Conservation (phyloP, 2,888 invertebrate species). For the Melanophora roralis region DNA sequence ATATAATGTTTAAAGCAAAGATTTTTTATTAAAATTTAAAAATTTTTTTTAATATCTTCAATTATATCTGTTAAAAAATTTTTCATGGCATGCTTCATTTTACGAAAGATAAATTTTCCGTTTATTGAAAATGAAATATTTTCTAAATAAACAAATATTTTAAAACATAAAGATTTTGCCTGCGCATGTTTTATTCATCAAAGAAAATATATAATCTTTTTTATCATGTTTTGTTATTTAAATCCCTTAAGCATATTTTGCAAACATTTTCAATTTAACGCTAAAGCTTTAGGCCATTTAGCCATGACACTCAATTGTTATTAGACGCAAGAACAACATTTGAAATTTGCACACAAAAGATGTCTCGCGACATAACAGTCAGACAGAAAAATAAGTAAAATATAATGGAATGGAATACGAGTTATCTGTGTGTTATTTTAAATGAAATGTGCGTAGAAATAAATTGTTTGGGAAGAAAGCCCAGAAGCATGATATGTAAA, state of each 20-base stretch:
- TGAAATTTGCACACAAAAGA: not conserved
- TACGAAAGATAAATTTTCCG: too few species aligned
- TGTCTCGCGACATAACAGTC: not conserved
- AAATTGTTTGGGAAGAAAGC: not conserved
- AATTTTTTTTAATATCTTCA: not conserved
- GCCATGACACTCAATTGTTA: slow-evolving; percentile 6
- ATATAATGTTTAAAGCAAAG: not conserved
- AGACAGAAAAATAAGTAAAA: not conserved
- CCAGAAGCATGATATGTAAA: not conserved
- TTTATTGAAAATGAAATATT: too few species aligned
- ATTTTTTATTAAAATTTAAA: not conserved
- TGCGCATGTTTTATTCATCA: not conserved
- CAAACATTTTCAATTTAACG: slow-evolving; percentile 38
- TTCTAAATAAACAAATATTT: not conserved
- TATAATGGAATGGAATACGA: not conserved
- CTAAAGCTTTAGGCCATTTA: slow-evolving; percentile 28
- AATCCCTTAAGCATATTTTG: not conserved
- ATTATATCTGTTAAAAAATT: too few species aligned
- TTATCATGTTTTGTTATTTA: not conserved
- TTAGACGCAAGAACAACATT: not conserved
- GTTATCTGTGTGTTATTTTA: not conserved
- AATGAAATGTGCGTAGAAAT: not conserved
- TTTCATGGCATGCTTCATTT: too few species aligned
- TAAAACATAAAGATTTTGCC: not conserved
- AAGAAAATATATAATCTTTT: not conserved